Conservation (phyloP, 2,888 invertebrate genomes). For the Lutraria lutraria region DNA sequence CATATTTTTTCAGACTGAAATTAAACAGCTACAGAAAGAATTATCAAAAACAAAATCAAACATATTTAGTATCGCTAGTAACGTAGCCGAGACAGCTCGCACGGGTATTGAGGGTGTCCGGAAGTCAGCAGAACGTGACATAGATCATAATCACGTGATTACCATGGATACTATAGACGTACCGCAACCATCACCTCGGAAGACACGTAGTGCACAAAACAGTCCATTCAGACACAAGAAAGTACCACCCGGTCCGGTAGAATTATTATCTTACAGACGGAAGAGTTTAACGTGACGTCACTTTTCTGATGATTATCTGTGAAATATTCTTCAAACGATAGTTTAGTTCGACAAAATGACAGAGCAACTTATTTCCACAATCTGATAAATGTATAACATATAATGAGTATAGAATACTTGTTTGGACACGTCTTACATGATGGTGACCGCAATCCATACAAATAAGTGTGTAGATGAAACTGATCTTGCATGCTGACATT, state of each 20-base stretch:
- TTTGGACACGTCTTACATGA: neutral
- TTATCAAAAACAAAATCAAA: constrained; percentile 67
- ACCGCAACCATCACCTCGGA: neutral
- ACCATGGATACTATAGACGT: constrained; percentile 21
- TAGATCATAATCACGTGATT: constrained; percentile 30
- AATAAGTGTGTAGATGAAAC: too few species aligned
- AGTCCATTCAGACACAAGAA: constrained; percentile 57
- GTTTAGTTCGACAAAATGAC: neutral
- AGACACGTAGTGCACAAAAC: constrained; percentile 41
- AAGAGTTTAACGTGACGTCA: constrained; percentile 37
- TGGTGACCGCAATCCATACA: too few species aligned
- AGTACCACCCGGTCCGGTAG: constrained; percentile 47
- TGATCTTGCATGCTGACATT: too few species aligned
- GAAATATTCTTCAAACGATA: neutral
- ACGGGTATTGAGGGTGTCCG: constrained; percentile 52
- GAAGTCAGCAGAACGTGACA: constrained; percentile 34
- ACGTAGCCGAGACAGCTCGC: constrained; percentile 56
- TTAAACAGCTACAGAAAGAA: constrained; percentile 70
- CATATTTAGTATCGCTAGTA: constrained; percentile 58
- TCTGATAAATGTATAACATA: neutral
- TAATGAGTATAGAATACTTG: neutral
- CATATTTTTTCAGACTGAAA: constrained; percentile 68
- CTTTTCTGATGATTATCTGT: neutral
- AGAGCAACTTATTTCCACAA: neutral
- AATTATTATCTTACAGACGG: constrained; percentile 50